Evolutionary conservation across 2,797 vertebrate genomes (phyloP), one percentile per base, ranked within the genome.

Genomic region (Atherinosoma microstoma): DNA sequence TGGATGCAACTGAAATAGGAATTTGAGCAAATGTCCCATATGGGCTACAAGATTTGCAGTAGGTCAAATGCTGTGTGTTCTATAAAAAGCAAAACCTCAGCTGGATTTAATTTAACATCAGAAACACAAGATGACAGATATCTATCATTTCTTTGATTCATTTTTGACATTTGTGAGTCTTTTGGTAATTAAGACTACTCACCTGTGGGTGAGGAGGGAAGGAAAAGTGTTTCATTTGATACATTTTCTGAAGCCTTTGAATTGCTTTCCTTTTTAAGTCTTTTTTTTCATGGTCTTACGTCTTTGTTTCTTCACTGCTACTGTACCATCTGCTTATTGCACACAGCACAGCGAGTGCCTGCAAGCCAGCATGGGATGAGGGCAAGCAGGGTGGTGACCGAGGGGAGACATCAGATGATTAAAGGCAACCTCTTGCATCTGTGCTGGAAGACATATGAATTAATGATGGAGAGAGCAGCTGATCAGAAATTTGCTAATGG

Each of bases 401-500:
- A 71, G 71, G 60, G 66, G 67, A 67, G 76, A 82, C 86, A 89
- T 93, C 91, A 89, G 76, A 91, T 89, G 90, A 90, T 92, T 90
- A 91, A 91, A 89, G 81, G 80, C 84, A 83, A 89, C 79, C 81
- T 84, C 85, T 73, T 84, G 81, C 89, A 91, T 93, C 89, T 92
- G 89, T 83, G 77, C 86, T 74, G 82, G 78, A 78, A 80, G 79
- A 88, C 27, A 30, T 77, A 92, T 94, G 92, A 94, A 94, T 94
- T 87, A 94, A 92, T 93, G 87, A 94, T 92, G 80, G 81, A 73
- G 89, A 89, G 80, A 87, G 91, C 91, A 93, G 91, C 89, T 92
- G 92, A 93, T 92, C 87, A 90, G 85, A 87, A 94, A 91, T 93
- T 89, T 93, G 90, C 93, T 94, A 95, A 94, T 95, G 92, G 89